Evolutionary conservation across 2,888 invertebrate genomes (phyloP), one percentile per base, ranked within the genome.

Genomic region (Serripes groenlandicus): DNA sequence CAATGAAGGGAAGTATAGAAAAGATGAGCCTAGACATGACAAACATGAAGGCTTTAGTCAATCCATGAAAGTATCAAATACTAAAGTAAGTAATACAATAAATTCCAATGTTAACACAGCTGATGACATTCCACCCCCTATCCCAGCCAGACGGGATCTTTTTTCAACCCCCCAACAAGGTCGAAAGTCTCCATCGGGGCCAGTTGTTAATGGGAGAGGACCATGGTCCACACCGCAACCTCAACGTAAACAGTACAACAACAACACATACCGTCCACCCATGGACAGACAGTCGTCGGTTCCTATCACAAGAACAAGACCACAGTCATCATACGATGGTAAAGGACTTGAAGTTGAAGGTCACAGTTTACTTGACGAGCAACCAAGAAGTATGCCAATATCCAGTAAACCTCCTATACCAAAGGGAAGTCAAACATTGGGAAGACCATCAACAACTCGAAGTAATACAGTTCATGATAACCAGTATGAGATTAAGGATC

Each of bases 161-260:
- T 86, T 79, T 28, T 73, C 83, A 7, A 83, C 83, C 26, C 79
- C 83, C 1, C 83, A 86, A 52, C 83, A 86, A 37, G 56, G 69
- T 4, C 69, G 83, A 23, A 78, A 69, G 54, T 86, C 86, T 23
- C 83, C 83, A 26, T 77, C 81, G 5, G 83, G 83, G 1, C 83
- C 83, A 3, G 75, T 80, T 26, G 73, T 42, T 18, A 66, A 70
- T 68, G 68, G 64, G 11, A 32, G 76, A 11, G 52, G 64, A 21
- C 73, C 64, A 18, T 88, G 84, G 84, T 85, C 82, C 18, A 91
- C 91, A 1, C 91, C 91, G 11, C 91, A 91, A 62, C 91, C 90
- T 11, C 78, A 78, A 30, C 77, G 90, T 28, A 89, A 88, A 37
- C 82, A 84, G 26, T 83, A 83, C 56, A 56, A 62, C 7, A 75